Evolutionary conservation across 37 sponge, comb jelly and placozoan genomes (phyloP).

Genomic region (Beroe forskalii): DNA sequence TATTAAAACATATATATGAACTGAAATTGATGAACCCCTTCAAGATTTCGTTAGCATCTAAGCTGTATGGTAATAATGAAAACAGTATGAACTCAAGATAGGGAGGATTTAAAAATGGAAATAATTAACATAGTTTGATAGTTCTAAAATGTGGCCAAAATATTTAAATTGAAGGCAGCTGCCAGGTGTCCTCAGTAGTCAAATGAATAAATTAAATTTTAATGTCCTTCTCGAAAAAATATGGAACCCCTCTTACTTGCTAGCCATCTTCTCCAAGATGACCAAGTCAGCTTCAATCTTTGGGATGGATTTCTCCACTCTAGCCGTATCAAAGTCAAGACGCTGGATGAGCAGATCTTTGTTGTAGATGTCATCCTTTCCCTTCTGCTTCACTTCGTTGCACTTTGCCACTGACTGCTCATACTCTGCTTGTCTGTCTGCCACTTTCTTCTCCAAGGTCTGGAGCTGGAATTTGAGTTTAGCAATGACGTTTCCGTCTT

Average conservation of each 20-base stretch:
- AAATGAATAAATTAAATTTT: too few species aligned
- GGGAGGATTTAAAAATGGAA: too few species aligned
- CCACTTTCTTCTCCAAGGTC: neutral
- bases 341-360: slow-evolving; percentile 27
- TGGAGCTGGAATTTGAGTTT: slow-evolving; percentile 10
- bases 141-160: too few species aligned
- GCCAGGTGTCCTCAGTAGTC: too few species aligned
- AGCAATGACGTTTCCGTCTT: neutral
- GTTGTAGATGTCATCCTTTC: neutral
- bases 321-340: slow-evolving; percentile 2
- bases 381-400: neutral
- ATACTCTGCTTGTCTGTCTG: neutral
- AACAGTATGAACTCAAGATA: too few species aligned
- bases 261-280: slow-evolving; percentile 6
- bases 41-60: too few species aligned
- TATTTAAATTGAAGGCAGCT: too few species aligned
- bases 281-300: neutral
- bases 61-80: too few species aligned
- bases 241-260: too few species aligned
- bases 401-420: neutral
- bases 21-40: neutral
- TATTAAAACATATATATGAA: neutral
- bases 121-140: too few species aligned
- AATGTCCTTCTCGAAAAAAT: too few species aligned
- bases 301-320: neutral